Base-by-base conservation (phyloP, 2,797 vertebrate genomes). In the Tragelaphus eurycerus region DNA sequence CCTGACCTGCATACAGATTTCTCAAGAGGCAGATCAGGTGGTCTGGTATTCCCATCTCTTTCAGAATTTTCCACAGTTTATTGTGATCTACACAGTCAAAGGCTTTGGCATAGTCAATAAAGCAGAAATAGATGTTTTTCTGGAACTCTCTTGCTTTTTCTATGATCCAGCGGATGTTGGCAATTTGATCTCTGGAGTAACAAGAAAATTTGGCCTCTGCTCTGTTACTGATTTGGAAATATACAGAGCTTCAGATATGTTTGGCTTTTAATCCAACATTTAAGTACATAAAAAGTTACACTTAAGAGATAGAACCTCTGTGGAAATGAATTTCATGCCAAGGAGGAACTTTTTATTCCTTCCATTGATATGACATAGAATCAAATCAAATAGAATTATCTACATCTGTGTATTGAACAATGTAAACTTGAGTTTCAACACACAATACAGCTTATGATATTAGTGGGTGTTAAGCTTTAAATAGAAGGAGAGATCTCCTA, bases 141-240 rank as follows among this genome's bases (percentile, higher is more conserved):
- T 43, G 38, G 38, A 43, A 43, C 38, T 43, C 38, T 43, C 38
- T 43, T 43, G 38, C 38, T 43, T 43, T 43, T 43, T 43, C 38
- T 3, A 43, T 5, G 38, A 5, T 43, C 38, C 38, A 43, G 38
- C 38, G 38, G 38, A 43, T 43, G 38, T 43, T 43, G 38, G 38
- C 5, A 43, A 43, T 43, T 43, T 43, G 38, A 43, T 43, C 38
- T 43, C 38, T 5, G 38, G 4, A 43, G 38, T 43, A 43, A 43
- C 38, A 43, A 3, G 38, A 4, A 43, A 43, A 43, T 43, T 5
- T 43, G 38, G 38, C 38, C 3, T 84, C 55, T 62, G 15, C 29
- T 87, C 52, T 74, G 7, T 78, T 96, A 34, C 16, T 94, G 59
- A 90, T 93, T 90, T 93, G 38, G 9, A 93, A 90, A 88, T 23